Percentiles rank a stretch among this genome's conserved stretches.
phyloP scores from a whole-genome alignment of 2,888 invertebrate genomes.

The Troides oblongomaculatus region DNA sequence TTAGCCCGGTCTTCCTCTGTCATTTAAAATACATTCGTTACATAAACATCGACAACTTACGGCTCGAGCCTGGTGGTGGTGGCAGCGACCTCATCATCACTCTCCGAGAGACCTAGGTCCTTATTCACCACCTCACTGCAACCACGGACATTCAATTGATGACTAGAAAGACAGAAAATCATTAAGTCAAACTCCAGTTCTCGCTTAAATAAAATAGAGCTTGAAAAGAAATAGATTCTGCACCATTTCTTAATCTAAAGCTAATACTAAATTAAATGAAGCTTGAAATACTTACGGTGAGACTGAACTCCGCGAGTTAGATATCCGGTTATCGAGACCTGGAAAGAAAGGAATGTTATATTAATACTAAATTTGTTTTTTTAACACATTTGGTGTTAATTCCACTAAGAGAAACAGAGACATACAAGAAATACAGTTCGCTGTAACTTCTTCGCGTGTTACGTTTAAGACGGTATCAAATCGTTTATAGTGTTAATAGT shows the following conservation, averaged over 20 bases:
- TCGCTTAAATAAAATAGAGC: neutral
- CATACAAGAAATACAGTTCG: too few relatives aligned
- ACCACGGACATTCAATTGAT: conserved; percentile 30
- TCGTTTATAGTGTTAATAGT: too few relatives aligned
- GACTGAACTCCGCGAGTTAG: conserved; percentile 70
- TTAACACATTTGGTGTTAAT: too few relatives aligned
- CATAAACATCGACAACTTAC: conserved; percentile 49
- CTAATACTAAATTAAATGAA: neutral
- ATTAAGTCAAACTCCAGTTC: conserved; percentile 1
- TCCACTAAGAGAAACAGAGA: too few relatives aligned
- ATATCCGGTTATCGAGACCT: conserved; percentile 76
- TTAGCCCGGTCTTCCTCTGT: neutral
- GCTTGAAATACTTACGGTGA: conserved; percentile 69
- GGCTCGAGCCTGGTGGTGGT: conserved; percentile 64
- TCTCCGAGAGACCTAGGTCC: conserved; percentile 88
- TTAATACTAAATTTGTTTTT: neutral
- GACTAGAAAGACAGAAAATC: conserved; percentile 6
- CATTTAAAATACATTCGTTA: neutral
- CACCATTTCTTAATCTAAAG: neutral
- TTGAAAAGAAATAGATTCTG: neutral
- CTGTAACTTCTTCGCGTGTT: too few relatives aligned
- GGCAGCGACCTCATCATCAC: conserved; percentile 84
- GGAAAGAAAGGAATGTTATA: conserved; percentile 42
- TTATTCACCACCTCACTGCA: conserved; percentile 73
- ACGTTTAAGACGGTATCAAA: too few relatives aligned